Conservation (phyloP, 2,888 invertebrate species). For the Petrolisthes cinctipes region DNA sequence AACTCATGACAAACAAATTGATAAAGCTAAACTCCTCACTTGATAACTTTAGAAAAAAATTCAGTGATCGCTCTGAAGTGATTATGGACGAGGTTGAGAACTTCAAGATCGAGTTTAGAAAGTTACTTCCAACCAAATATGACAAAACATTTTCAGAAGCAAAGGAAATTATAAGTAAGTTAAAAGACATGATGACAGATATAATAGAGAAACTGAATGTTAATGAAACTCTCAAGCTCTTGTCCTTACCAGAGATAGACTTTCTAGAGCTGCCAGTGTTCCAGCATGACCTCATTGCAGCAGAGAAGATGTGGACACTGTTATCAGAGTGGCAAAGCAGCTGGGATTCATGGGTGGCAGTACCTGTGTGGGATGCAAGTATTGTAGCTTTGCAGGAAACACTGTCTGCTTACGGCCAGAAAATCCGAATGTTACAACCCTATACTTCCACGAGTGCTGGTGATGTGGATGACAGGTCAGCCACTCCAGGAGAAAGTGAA, state of each 20-base stretch:
- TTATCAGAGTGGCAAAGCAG: constrained; percentile 54
- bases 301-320: constrained; percentile 51
- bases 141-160: constrained; percentile 44
- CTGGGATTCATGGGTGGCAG: constrained; percentile 54
- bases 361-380: constrained; percentile 56
- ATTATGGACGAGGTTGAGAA: constrained; percentile 48
- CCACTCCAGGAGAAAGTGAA: constrained; percentile 30
- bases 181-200: constrained; percentile 48
- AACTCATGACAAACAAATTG: constrained; percentile 41
- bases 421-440: constrained; percentile 37
- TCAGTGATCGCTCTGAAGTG: constrained; percentile 48
- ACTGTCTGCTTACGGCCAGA: constrained; percentile 41
- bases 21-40: constrained; percentile 36
- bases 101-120: constrained; percentile 38
- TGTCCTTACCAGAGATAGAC: constrained; percentile 49
- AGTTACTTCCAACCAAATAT: constrained; percentile 43
- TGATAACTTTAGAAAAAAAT: constrained; percentile 47
- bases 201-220: constrained; percentile 43
- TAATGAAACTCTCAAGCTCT: constrained; percentile 39
- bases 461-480: not conserved
- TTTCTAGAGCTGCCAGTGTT: constrained; percentile 47
- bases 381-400: constrained; percentile 52
- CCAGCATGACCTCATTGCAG: constrained; percentile 43
- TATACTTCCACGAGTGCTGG: not conserved
- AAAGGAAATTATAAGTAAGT: constrained; percentile 11